These are phyloP conservation scores for Dorcus parallelipipedus DNA, from an alignment of 2,888 invertebrate species.

Conservation along the genomic window DNA sequence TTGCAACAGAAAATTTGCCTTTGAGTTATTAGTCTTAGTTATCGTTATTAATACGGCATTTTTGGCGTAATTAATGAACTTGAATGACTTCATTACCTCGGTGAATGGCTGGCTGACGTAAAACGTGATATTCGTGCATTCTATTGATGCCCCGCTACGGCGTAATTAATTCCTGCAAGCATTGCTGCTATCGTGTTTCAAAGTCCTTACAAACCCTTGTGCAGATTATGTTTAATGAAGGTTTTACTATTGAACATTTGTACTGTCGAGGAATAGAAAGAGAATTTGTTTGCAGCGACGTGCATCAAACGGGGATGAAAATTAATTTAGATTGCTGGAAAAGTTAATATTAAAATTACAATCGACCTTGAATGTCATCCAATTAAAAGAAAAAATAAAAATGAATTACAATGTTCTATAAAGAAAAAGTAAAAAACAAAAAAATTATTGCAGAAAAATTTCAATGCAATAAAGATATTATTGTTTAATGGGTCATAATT, in stretches of 20 bases:
- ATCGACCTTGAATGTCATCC: no score
- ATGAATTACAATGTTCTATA: no score
- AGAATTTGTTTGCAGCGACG: no score
- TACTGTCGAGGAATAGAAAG: neutral
- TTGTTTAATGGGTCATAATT: no score
- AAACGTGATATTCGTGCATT: conserved; percentile 18
- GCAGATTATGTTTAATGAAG: conserved; percentile 15
- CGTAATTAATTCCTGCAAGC: conserved; percentile 16
- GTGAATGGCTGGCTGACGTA: conserved; percentile 1
- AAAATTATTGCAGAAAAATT: no score
- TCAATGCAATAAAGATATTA: no score
- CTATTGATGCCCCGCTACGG: conserved; percentile 11
- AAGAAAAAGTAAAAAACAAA: no score
- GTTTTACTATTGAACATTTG: neutral
- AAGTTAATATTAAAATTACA: no score
- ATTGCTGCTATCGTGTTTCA: conserved; percentile 21
- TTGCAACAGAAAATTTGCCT: conserved; percentile 10
- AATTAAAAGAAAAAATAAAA: no score
- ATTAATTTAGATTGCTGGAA: no score
- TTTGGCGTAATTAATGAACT: conserved; percentile 26
- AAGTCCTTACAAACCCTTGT: conserved; percentile 12
- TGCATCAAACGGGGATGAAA: no score
- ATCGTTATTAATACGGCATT: conserved; percentile 27
- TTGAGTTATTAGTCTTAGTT: conserved; percentile 30
- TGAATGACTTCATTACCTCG: conserved; percentile 15